phyloP scores from a whole-genome alignment of 1,140 invertebrate genomes.

The Pomacea maculata region DNA sequence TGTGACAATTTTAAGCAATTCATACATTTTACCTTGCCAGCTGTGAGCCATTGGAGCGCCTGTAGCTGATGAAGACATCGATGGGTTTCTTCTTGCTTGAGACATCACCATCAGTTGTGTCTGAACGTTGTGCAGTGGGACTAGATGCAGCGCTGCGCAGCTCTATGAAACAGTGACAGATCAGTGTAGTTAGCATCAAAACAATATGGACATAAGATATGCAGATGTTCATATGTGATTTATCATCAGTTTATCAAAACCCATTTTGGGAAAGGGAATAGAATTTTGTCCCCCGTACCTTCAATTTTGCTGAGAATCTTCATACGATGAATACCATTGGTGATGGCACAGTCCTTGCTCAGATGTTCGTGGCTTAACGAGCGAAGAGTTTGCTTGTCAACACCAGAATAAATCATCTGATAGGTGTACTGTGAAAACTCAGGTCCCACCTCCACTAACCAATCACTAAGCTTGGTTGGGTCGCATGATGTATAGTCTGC shows the following conservation, averaged over 20 bases:
- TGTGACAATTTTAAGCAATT: not conserved
- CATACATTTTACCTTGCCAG: slow-evolving; percentile 76
- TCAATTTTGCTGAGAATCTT: slow-evolving; percentile 92
- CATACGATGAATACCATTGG: slow-evolving; percentile 91
- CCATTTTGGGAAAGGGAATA: no score
- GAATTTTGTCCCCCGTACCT: slow-evolving; percentile 70
- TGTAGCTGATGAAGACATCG: slow-evolving; percentile 98
- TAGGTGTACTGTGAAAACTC: slow-evolving; percentile 99
- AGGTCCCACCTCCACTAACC: slow-evolving; percentile 84
- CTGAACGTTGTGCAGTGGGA: slow-evolving; percentile 6
- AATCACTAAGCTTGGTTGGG: slow-evolving; percentile 88
- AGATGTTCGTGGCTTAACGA: slow-evolving; percentile 88
- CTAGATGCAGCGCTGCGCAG: slow-evolving; percentile 27
- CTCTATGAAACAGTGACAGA: slow-evolving; percentile 23
- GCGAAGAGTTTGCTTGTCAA: slow-evolving; percentile 80
- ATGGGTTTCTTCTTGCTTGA: slow-evolving; percentile 35
- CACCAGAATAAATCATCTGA: slow-evolving; percentile 91
- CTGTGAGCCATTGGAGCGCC: slow-evolving; percentile 97
- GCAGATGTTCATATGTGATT: no score
- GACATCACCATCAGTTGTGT: slow-evolving; percentile 33
- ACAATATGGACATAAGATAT: no score
- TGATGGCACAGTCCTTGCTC: slow-evolving; percentile 86
- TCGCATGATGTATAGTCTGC: slow-evolving; percentile 97
- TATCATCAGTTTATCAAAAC: no score
- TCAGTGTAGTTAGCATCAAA: no score